These are phyloP conservation scores for Sander vitreus DNA, from an alignment of 2,113 vertebrate genomes.

Conservation along the genomic window DNA sequence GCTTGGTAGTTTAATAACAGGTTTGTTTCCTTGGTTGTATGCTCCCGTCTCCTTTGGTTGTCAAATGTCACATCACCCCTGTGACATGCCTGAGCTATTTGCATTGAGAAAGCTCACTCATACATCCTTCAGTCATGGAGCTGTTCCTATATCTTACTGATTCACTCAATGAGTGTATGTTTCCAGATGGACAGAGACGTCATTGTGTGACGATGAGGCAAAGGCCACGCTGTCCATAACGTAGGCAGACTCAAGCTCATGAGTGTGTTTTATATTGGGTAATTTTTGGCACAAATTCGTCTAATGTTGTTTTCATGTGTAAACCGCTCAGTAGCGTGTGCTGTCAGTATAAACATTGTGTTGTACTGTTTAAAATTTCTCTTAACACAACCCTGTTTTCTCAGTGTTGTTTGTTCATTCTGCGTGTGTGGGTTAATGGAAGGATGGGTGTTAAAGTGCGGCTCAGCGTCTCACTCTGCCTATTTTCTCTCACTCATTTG, in stretches of 20 bases:
- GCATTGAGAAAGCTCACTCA: constrained; percentile 1
- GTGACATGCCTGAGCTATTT: constrained; percentile 23
- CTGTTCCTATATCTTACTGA: background rate
- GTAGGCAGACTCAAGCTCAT: background rate
- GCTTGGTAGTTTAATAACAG: background rate
- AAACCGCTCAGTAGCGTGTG: background rate
- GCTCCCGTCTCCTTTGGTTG: background rate
- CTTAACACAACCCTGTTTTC: constrained; percentile 17
- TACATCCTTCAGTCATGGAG: background rate
- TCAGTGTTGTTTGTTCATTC: constrained; percentile 44
- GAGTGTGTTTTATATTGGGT: background rate
- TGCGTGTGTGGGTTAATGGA: constrained; percentile 7
- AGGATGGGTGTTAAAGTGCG: constrained; percentile 4
- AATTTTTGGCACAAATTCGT: background rate
- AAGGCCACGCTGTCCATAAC: background rate
- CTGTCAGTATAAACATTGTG: constrained; percentile 33
- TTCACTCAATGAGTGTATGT: background rate
- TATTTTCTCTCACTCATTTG: background rate
- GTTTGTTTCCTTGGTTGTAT: background rate
- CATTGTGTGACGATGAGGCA: constrained; percentile 1
- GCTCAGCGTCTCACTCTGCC: background rate
- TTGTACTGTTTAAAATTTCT: constrained; percentile 37
- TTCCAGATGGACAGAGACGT: constrained; percentile 14
- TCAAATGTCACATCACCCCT: background rate
- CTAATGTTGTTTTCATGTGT: background rate